Evolutionary conservation across 2,888 invertebrate species (phyloP).

Genomic region (Drosophila subquinaria): DNA sequence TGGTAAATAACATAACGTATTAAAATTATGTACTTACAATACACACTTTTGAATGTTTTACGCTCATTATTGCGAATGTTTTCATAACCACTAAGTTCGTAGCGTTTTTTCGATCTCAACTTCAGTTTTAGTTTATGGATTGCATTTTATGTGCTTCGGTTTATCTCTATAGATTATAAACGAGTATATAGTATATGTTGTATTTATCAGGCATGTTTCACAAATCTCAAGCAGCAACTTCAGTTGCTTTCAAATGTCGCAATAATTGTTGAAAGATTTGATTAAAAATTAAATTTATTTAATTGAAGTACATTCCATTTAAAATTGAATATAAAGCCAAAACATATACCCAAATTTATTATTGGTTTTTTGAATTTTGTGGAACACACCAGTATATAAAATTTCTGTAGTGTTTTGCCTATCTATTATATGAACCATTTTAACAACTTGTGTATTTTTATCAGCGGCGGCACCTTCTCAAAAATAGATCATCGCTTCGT

Average conservation of each 20-base stretch:
- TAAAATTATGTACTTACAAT: slow-evolving; percentile 46
- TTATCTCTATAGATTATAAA: slow-evolving; percentile 34
- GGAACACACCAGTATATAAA: background rate
- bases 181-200: slow-evolving; percentile 40
- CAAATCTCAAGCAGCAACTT: background rate
- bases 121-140: slow-evolving; percentile 52
- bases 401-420: slow-evolving; percentile 19
- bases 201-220: slow-evolving; percentile 13
- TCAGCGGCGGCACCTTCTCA: slow-evolving; percentile 86
- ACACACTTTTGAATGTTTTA: slow-evolving; percentile 46
- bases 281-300: no score
- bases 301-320: no score
- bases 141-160: slow-evolving; percentile 67
- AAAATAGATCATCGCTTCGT: slow-evolving; percentile 92
- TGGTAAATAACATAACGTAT: slow-evolving; percentile 80
- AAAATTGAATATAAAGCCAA: no score
- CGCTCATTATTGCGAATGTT: slow-evolving; percentile 30
- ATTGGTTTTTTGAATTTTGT: background rate
- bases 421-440: background rate
- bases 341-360: no score
- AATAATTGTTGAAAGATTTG: no score
- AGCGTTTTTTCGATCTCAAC: slow-evolving; percentile 27
- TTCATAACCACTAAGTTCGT: slow-evolving; percentile 39
- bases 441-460: slow-evolving; percentile 4
- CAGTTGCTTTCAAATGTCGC: no score